phyloP scores from a whole-genome alignment of 2,797 vertebrate species.

The Acomys russatus region DNA sequence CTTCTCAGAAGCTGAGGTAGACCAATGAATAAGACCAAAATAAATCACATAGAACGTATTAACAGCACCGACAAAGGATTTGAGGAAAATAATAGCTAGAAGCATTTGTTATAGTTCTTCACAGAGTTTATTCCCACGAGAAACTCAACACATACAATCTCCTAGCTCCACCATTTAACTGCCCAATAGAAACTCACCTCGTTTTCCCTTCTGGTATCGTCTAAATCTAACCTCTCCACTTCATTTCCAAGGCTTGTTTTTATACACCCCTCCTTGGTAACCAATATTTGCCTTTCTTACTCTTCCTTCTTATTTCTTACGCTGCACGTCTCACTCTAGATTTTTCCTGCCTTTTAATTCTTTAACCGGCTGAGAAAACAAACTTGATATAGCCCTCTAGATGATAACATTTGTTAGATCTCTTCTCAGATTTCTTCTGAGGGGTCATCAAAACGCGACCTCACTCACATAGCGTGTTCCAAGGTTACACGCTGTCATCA shows the following conservation, averaged over 20 bases:
- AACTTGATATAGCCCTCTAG: not conserved
- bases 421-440: not conserved
- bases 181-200: not conserved
- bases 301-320: not conserved
- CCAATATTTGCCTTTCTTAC: constrained; percentile 17
- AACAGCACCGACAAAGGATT: not conserved
- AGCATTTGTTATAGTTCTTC: constrained; percentile 10
- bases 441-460: not conserved
- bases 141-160: not conserved
- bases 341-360: not conserved
- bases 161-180: constrained; percentile 28
- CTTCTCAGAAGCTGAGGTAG: constrained; percentile 26
- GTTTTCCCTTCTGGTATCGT: not conserved
- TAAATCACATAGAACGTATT: constrained; percentile 12
- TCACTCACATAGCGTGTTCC: not conserved
- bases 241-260: not conserved
- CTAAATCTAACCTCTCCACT: not conserved
- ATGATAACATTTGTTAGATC: not conserved
- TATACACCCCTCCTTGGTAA: not conserved
- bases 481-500: not conserved
- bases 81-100: not conserved
- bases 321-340: not conserved
- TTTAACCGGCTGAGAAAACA: not conserved
- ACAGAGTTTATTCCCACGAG: constrained; percentile 6
- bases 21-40: constrained; percentile 3